Percentiles rank a stretch among this genome's conserved stretches.
Evolutionary conservation across 1,140 invertebrate genomes (phyloP).

Genomic region (Lordiphosa clarofinis): DNA sequence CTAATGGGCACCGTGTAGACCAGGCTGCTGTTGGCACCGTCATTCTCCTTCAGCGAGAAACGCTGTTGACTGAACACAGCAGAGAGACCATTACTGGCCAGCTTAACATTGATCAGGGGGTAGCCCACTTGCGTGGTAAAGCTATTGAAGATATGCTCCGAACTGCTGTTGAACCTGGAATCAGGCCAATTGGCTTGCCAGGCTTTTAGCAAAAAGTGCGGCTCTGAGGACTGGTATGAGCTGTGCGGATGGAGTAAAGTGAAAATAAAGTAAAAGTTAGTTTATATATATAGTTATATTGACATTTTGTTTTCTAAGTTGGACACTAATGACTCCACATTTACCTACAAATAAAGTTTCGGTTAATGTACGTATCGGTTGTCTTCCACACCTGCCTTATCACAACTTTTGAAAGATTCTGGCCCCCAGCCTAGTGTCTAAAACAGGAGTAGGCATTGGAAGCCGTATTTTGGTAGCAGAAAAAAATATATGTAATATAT

Average conservation of each 20-base stretch:
- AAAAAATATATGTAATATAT: too few species aligned
- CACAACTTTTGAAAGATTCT: too few species aligned
- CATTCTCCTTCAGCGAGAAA: constrained; percentile 80
- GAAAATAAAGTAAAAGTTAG: too few species aligned
- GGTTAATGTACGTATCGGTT: too few species aligned
- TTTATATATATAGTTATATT: too few species aligned
- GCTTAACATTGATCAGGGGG: constrained; percentile 83
- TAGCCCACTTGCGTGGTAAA: constrained; percentile 89
- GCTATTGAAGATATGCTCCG: constrained; percentile 82
- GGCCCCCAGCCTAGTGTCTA: too few species aligned
- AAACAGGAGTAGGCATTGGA: too few species aligned
- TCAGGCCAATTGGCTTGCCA: constrained; percentile 80
- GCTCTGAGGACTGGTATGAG: constrained; percentile 80
- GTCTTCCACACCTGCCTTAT: too few species aligned
- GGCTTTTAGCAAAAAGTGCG: constrained; percentile 82
- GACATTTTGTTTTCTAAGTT: too few species aligned
- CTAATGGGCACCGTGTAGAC: constrained; percentile 84
- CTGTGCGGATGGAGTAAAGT: constrained; percentile 14
- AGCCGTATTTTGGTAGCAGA: too few species aligned
- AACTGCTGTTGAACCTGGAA: constrained; percentile 21
- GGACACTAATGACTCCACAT: too few species aligned
- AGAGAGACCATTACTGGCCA: constrained; percentile 21
- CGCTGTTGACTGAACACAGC: constrained; percentile 80
- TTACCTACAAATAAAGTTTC: too few species aligned
- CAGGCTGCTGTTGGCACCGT: constrained; percentile 32